A percentile compares a stretch with the other conserved stretches of the same genome.
These are phyloP conservation scores for Notospermus geniculatus DNA, from an alignment of 1,140 invertebrate species.

Conservation along the genomic window DNA sequence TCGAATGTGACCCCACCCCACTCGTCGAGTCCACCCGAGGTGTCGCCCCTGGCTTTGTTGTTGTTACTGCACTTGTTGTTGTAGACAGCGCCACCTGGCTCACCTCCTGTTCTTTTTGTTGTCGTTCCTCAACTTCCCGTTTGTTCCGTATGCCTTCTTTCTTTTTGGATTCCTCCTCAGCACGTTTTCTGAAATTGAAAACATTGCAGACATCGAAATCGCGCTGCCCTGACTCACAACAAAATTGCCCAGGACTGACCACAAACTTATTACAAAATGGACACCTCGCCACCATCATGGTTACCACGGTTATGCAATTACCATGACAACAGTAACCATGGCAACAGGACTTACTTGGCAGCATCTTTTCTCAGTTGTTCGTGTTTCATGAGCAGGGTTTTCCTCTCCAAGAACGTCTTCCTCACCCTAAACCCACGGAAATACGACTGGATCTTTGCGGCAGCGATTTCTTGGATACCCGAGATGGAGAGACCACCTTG, in stretches of 20 bases:
- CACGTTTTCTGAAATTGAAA: constrained; percentile 37
- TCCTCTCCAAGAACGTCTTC: constrained; percentile 53
- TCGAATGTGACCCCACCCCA: neutral
- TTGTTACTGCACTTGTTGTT: neutral
- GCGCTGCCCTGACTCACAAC: no score
- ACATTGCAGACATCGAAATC: no score
- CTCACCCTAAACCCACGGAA: constrained; percentile 50
- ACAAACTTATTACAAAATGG: neutral
- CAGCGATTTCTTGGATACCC: constrained; percentile 55
- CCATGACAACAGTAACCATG: no score
- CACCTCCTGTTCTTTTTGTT: neutral
- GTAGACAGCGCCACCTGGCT: no score
- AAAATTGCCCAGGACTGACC: no score
- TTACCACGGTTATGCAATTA: neutral
- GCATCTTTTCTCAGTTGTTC: constrained; percentile 54
- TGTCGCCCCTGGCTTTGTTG: neutral
- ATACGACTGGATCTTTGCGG: constrained; percentile 52
- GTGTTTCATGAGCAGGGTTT: constrained; percentile 55
- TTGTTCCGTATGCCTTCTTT: constrained; percentile 41
- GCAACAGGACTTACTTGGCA: constrained; percentile 34
- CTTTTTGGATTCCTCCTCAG: constrained; percentile 41
- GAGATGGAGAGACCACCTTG: constrained; percentile 55
- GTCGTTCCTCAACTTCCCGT: constrained; percentile 35
- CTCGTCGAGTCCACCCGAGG: neutral
- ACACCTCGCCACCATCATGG: neutral